Conservation (phyloP, 2,888 invertebrate species). For the Phengaris alcon region DNA sequence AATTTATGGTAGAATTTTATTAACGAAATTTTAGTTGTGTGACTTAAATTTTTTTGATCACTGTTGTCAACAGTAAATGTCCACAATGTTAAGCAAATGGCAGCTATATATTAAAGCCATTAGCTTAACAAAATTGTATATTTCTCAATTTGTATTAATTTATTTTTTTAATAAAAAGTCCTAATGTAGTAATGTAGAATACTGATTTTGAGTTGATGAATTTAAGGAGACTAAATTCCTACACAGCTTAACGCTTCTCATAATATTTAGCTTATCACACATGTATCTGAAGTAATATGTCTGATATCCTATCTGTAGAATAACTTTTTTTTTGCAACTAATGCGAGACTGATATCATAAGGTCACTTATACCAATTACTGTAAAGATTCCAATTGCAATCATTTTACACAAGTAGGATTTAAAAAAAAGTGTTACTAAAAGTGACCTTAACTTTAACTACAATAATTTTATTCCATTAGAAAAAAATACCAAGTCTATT, state of each 20-base stretch:
- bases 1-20: background rate
- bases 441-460: background rate
- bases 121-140: slow-evolving; percentile 20
- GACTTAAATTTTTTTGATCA: background rate
- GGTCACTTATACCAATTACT: slow-evolving; percentile 2
- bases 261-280: background rate
- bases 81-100: background rate
- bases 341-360: slow-evolving; percentile 20
- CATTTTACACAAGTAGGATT: background rate
- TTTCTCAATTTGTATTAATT: slow-evolving; percentile 1
- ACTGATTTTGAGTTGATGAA: slow-evolving; percentile 4
- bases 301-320: background rate
- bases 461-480: background rate
- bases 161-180: slow-evolving; percentile 11
- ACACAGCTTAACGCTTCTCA: slow-evolving; percentile 11
- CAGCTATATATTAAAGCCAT: background rate
- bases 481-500: background rate
- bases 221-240: slow-evolving; percentile 2
- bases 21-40: background rate
- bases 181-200: background rate
- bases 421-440: background rate
- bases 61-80: background rate
- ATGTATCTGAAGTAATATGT: background rate
- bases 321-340: background rate
- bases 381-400: background rate